Evolutionary conservation across 2,888 invertebrate genomes (phyloP).

Genomic region (Drosophila robusta): DNA sequence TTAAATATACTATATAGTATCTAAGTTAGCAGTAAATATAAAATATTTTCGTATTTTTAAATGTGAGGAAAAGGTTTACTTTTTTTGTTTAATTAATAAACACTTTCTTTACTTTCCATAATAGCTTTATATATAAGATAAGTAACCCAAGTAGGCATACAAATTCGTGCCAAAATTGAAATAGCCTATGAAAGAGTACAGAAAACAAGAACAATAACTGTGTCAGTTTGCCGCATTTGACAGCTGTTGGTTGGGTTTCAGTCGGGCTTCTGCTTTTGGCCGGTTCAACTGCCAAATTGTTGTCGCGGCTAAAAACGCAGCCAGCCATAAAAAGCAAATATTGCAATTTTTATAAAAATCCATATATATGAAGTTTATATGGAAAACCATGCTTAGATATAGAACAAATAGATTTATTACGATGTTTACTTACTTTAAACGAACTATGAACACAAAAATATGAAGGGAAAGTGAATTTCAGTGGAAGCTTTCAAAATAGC

Average conservation of each 20-base stretch:
- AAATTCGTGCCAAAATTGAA: not conserved
- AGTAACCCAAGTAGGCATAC: no score
- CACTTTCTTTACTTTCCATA: no score
- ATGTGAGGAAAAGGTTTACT: not conserved
- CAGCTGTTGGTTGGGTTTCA: constrained; percentile 41
- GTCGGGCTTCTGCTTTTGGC: constrained; percentile 23
- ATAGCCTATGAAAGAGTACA: not conserved
- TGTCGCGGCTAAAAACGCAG: constrained; percentile 45
- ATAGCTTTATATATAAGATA: no score
- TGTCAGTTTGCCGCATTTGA: constrained; percentile 43
- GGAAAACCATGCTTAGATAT: not conserved
- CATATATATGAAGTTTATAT: not conserved
- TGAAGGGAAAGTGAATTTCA: not conserved
- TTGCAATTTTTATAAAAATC: constrained; percentile 14
- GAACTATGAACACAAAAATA: not conserved
- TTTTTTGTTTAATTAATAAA: not conserved
- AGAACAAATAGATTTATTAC: not conserved
- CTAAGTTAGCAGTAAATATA: not conserved
- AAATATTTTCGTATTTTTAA: no score
- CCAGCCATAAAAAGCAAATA: constrained; percentile 32
- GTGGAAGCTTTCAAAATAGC: not conserved
- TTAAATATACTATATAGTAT: not conserved
- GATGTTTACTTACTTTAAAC: not conserved
- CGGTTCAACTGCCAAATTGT: constrained; percentile 56
- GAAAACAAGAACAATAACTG: constrained; percentile 4